phyloP scores from a whole-genome alignment of 2,113 vertebrate genomes.

The Corvus moneduloides region DNA sequence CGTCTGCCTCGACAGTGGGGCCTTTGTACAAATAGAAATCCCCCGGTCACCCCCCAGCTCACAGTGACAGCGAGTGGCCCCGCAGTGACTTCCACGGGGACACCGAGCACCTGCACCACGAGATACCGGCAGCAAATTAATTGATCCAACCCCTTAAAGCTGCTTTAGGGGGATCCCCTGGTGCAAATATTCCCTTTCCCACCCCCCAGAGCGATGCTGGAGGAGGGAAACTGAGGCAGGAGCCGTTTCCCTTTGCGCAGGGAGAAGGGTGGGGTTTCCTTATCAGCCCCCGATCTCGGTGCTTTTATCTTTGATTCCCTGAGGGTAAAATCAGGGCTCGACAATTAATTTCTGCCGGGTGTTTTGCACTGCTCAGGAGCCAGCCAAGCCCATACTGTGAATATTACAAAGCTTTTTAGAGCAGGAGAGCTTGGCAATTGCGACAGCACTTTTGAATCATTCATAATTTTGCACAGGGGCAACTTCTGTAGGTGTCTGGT shows the following conservation, averaged over 20 bases:
- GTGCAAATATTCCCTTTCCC: neutral
- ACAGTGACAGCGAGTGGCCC: neutral
- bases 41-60: neutral
- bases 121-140: neutral
- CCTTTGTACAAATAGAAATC: conserved; percentile 24
- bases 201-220: rapidly evolving
- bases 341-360: neutral
- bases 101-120: neutral
- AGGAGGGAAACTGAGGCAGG: neutral
- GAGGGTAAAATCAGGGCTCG: neutral
- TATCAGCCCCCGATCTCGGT: neutral
- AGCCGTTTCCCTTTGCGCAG: rapidly evolving
- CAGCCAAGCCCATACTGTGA: neutral
- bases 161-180: neutral
- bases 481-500: conserved; percentile 37
- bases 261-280: neutral
- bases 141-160: neutral
- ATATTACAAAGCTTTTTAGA: neutral
- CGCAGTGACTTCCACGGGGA: neutral
- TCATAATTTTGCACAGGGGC: conserved; percentile 41
- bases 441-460: conserved; percentile 35
- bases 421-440: neutral
- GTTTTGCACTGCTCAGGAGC: neutral
- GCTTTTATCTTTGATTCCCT: neutral
- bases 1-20: neutral